Evolutionary conservation across 2,113 vertebrate genomes (phyloP).

Genomic region (Calidris pygmaea): DNA sequence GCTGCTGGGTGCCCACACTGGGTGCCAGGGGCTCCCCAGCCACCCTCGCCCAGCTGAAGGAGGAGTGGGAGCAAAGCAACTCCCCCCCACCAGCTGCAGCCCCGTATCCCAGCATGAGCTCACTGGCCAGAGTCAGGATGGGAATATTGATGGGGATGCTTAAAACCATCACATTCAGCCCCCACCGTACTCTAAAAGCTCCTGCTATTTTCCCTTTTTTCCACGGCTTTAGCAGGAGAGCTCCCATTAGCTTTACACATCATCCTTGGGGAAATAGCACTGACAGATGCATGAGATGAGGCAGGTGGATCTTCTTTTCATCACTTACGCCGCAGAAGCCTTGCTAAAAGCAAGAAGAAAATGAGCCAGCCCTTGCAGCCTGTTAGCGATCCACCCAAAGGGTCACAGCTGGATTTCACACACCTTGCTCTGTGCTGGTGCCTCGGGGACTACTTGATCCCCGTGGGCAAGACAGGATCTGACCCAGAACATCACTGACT

Average conservation of each 20-base stretch:
- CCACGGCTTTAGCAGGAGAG: not conserved
- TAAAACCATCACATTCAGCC: not conserved
- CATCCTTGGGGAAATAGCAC: not conserved
- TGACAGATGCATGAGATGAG: not conserved
- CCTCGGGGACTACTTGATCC: not conserved
- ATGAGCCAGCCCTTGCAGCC: not conserved
- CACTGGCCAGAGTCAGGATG: accelerated
- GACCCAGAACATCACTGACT: not conserved
- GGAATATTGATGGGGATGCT: not conserved
- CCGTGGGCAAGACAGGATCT: not conserved
- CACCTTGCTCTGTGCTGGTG: accelerated
- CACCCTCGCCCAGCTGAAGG: not conserved
- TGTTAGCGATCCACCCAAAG: not conserved
- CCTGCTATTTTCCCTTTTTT: not conserved
- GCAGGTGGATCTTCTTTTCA: conserved; percentile 67
- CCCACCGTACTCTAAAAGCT: not conserved
- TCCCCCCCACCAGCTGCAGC: not conserved
- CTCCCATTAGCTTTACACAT: not conserved
- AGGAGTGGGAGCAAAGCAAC: not conserved
- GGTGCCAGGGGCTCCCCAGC: not conserved
- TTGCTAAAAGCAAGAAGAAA: not conserved
- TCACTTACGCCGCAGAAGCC: not conserved
- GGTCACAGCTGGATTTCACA: not conserved
- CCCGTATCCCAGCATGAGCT: not conserved
- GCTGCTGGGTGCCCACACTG: accelerated